Percentiles rank a stretch among this genome's conserved stretches.
phyloP scores from a whole-genome alignment of 2,797 vertebrate genomes.

The Trachurus trachurus region DNA sequence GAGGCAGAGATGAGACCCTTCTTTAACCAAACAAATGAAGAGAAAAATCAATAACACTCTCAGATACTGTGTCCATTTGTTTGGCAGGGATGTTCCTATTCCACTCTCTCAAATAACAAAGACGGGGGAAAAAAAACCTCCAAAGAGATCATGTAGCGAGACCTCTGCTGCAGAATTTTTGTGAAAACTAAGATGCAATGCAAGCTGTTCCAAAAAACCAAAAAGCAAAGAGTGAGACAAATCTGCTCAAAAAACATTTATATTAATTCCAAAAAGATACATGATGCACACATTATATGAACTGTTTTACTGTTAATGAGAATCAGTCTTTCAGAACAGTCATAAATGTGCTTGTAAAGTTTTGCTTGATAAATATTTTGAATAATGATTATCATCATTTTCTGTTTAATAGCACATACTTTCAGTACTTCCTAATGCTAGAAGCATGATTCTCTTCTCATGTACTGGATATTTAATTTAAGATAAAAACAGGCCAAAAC shows the following conservation, averaged over 20 bases:
- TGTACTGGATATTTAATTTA: background rate
- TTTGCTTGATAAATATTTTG: background rate
- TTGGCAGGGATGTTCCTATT: slow-evolving; percentile 65
- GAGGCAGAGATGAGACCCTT: slow-evolving; percentile 42
- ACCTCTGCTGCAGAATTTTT: slow-evolving; percentile 25
- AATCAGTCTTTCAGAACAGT: background rate
- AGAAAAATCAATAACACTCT: slow-evolving; percentile 76
- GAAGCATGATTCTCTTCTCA: background rate
- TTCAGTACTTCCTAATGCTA: background rate
- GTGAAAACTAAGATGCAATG: slow-evolving; percentile 36
- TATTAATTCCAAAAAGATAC: background rate
- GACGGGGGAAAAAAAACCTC: slow-evolving; percentile 42
- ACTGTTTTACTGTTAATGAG: background rate
- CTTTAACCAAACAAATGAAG: slow-evolving; percentile 72
- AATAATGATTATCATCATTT: background rate
- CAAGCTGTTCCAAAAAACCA: slow-evolving; percentile 15
- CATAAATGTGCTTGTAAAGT: background rate
- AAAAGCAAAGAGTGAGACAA: slow-evolving; percentile 8
- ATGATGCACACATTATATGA: background rate
- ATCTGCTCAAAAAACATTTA: background rate
- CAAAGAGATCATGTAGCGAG: slow-evolving; percentile 41
- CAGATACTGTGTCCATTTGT: slow-evolving; percentile 70
- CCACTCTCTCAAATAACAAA: slow-evolving; percentile 71
- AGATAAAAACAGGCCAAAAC: background rate
- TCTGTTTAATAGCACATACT: background rate